Evolutionary conservation across 2,797 vertebrate genomes (phyloP).

Genomic region (Phaenicophaeus curvirostris): DNA sequence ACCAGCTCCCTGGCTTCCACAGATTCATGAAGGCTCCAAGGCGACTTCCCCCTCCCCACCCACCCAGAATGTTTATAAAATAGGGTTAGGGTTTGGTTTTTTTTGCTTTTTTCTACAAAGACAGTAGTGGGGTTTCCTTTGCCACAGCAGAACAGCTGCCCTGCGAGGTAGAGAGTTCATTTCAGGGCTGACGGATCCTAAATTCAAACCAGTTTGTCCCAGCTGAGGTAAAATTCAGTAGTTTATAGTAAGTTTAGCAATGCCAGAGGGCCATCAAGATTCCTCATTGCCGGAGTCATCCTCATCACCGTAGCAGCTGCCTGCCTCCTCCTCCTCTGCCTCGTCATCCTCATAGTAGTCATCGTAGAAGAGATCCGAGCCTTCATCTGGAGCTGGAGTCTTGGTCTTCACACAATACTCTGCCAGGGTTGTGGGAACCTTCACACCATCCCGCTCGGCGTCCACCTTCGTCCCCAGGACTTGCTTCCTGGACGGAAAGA

Average conservation of each 20-base stretch:
- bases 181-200: conserved; percentile 56
- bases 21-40: fast-evolving
- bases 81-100: background rate
- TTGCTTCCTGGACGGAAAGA: conserved; percentile 84
- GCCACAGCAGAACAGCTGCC: conserved; percentile 46
- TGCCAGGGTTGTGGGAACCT: conserved; percentile 92
- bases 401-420: conserved; percentile 95
- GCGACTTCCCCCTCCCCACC: background rate
- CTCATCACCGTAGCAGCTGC: conserved; percentile 90
- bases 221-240: conserved; percentile 73
- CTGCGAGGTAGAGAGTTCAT: conserved; percentile 67
- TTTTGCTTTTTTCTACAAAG: conserved; percentile 36
- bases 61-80: background rate
- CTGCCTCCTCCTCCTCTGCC: conserved; percentile 84
- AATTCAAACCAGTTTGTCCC: conserved; percentile 63
- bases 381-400: conserved; percentile 88
- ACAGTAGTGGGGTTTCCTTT: background rate
- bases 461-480: conserved; percentile 93
- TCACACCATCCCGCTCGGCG: conserved; percentile 90
- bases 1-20: background rate
- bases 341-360: conserved; percentile 94
- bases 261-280: conserved; percentile 81
- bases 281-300: conserved; percentile 93
- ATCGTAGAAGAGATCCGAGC: conserved; percentile 93
- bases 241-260: conserved; percentile 46